A percentile compares a stretch with the other conserved stretches of the same genome.
These are phyloP conservation scores for Scaptomyza caliginosa DNA, from an alignment of 2,888 invertebrate genomes.

Conservation along the genomic window DNA sequence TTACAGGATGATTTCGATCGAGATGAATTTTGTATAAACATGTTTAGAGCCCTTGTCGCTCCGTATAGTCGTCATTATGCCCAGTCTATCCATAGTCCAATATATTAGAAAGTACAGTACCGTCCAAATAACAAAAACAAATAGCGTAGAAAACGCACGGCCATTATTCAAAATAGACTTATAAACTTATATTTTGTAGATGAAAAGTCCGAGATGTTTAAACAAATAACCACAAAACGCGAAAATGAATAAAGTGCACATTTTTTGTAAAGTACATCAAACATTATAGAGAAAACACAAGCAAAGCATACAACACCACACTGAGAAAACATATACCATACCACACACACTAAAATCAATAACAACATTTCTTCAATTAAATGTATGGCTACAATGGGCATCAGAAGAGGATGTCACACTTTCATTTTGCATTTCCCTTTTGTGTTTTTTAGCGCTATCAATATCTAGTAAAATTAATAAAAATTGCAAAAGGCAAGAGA, in stretches of 20 bases:
- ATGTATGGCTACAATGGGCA: conserved; percentile 36
- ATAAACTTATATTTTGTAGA: conserved; percentile 58
- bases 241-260: conserved; percentile 17
- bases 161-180: conserved; percentile 53
- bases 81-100: conserved; percentile 26
- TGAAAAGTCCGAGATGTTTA: neutral
- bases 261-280: conserved; percentile 35
- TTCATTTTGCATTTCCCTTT: conserved; percentile 42
- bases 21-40: conserved; percentile 15
- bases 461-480: conserved; percentile 1
- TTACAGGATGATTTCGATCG: conserved; percentile 1
- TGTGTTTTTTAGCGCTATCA: conserved; percentile 34
- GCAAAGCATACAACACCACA: conserved; percentile 23
- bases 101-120: conserved; percentile 56
- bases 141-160: conserved; percentile 51
- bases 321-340: conserved; percentile 11
- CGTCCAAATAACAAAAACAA: conserved; percentile 54
- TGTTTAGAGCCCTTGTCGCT: conserved; percentile 29
- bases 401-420: conserved; percentile 22
- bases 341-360: conserved; percentile 2
- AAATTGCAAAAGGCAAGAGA: conserved; percentile 21
- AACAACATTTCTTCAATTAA: conserved; percentile 23
- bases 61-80: conserved; percentile 7
- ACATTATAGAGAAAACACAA: conserved; percentile 18
- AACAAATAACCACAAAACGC: neutral